These are phyloP conservation scores for Chiloscyllium punctatum DNA, from an alignment of 2,797 vertebrate species.

Conservation along the genomic window DNA sequence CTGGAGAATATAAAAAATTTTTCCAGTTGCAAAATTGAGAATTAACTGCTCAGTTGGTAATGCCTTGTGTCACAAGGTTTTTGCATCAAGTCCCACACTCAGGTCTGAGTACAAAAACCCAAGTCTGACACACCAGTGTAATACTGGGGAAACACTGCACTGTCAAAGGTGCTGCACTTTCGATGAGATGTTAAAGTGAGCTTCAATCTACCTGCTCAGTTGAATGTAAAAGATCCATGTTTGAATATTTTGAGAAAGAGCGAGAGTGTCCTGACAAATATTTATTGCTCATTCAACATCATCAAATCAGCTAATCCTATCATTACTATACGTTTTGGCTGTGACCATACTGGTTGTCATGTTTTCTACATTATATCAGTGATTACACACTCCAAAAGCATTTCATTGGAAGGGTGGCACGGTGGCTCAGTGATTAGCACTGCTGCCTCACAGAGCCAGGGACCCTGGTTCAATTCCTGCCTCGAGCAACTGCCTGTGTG, in stretches of 20 bases:
- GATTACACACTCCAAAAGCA: not conserved
- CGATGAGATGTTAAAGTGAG: not conserved
- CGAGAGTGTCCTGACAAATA: not conserved
- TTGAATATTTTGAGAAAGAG: not conserved
- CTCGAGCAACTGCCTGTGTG: too few species aligned
- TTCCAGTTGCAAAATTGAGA: not conserved
- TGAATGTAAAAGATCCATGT: not conserved
- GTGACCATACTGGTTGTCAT: not conserved
- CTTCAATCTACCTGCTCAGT: not conserved
- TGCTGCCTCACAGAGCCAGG: too few species aligned
- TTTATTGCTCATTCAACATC: not conserved
- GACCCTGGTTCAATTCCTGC: too few species aligned
- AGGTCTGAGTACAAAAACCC: not conserved
- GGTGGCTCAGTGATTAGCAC: too few species aligned
- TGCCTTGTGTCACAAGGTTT: too few species aligned
- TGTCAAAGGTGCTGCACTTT: not conserved
- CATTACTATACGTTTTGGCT: not conserved
- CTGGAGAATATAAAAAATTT: not conserved
- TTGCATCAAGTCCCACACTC: too few species aligned
- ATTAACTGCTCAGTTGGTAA: not conserved
- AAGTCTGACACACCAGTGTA: not conserved
- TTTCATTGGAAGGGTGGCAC: not conserved
- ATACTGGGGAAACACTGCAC: not conserved
- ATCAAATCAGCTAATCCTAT: not conserved
- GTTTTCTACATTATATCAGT: not conserved